Base-by-base conservation (phyloP, 2,888 invertebrate genomes). In the Tillus elongatus region DNA sequence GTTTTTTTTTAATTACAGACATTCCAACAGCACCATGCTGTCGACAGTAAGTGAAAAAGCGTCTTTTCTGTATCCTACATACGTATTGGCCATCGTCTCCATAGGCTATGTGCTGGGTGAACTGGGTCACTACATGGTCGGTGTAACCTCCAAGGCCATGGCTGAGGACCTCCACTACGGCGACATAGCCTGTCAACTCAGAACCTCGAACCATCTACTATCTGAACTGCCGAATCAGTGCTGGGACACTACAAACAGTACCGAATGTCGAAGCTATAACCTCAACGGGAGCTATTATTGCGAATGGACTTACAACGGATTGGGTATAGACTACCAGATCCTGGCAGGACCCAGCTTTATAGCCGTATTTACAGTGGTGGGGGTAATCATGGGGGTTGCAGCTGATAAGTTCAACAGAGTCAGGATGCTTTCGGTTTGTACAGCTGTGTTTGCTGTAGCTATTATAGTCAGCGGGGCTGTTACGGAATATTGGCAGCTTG, bases 261-360 rank as follows among this genome's bases (percentile, higher is more conserved):
- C 70, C 6, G 70, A 68, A 28, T 61, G 35, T 6, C 6, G 0
- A 63, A 70, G 10, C 24, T 15, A 10, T 27, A 72, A 72, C 37
- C 50, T 81, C 33, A 86, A 87, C 53, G 87, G 82, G 0, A 79
- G 79, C 0, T 57, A 67, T 3, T 86, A 85, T 61, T 93, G 93
- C 67, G 85, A 87, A 57, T 93, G 91, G 91, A 84, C 82, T 58
- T 90, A 90, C 72, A 91, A 88, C 58, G 93, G 93, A 0, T 72
- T 91, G 36, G 93, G 92, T 8, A 72, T 90, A 42, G 88, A 90
- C 59, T 93, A 93, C 66, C 92, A 93, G 67, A 77, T 92, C 44
- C 67, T 93, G 42, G 92, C 92, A 1, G 93, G 93, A 0, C 92
- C 93, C 0, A 85, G 87, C 46, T 93, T 90, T 67, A 91, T 93